phyloP scores from a whole-genome alignment of 2,113 vertebrate genomes.

The Morone saxatilis region DNA sequence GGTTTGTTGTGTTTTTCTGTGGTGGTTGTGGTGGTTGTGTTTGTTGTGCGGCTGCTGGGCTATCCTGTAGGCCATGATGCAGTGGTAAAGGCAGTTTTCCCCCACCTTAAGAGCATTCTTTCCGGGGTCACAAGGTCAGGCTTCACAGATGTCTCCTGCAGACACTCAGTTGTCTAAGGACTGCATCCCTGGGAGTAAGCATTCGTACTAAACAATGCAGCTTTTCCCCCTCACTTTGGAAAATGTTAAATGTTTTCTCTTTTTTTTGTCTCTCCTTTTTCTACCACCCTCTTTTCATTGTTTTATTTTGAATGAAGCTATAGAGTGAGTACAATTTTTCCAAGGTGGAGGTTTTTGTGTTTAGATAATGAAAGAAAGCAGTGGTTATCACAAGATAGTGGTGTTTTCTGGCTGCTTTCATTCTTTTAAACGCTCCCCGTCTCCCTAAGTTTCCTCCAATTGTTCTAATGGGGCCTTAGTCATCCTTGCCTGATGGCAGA shows the following conservation, averaged over 20 bases:
- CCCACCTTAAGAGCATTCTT: conserved; percentile 92
- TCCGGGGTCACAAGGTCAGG: conserved; percentile 90
- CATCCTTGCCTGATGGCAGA: conserved; percentile 79
- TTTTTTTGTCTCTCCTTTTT: conserved; percentile 58
- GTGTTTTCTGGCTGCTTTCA: conserved; percentile 77
- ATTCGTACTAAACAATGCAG: conserved; percentile 87
- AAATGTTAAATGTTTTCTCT: conserved; percentile 77
- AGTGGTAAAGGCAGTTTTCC: conserved; percentile 81
- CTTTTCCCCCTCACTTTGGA: conserved; percentile 78
- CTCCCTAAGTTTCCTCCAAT: conserved; percentile 86
- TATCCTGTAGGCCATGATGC: conserved; percentile 82
- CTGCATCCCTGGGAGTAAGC: conserved; percentile 87
- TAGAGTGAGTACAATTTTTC: conserved; percentile 69
- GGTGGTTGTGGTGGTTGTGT: conserved; percentile 74
- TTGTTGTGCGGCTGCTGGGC: conserved; percentile 80
- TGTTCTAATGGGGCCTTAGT: conserved; percentile 84
- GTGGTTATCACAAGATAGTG: conserved; percentile 79
- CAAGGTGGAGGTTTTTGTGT: conserved; percentile 74
- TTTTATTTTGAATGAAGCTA: conserved; percentile 69
- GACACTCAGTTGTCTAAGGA: conserved; percentile 92
- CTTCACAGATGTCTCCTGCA: conserved; percentile 92
- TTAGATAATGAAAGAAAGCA: conserved; percentile 74
- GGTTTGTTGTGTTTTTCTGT: conserved; percentile 64
- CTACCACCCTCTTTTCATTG: conserved; percentile 62
- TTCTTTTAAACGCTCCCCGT: conserved; percentile 81